Conservation (phyloP, 2,888 invertebrate species). For the Melanchra persicariae region DNA sequence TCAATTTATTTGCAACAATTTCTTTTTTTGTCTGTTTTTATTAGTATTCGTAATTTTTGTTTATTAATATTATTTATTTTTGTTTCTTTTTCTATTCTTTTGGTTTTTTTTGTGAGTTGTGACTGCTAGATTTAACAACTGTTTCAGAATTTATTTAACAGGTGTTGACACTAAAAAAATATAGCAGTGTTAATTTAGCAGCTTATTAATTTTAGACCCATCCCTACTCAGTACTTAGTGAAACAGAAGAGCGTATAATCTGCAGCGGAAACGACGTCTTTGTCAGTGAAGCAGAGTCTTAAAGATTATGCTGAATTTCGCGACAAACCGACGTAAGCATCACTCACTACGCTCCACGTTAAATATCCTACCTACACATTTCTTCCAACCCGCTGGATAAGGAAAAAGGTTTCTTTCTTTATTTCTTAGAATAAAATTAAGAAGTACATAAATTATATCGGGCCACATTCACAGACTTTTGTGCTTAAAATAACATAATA, state of each 20-base stretch:
- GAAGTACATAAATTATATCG: constrained; percentile 42
- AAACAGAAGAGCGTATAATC: constrained; percentile 68
- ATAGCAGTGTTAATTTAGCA: no score
- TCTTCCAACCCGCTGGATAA: constrained; percentile 31
- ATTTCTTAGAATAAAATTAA: constrained; percentile 41
- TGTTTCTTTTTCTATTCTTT: no score
- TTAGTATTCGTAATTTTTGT: no score
- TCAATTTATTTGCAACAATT: no score
- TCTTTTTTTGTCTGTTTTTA: no score
- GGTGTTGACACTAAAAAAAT: no score
- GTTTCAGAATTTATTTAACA: no score
- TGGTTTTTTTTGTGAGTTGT: no score
- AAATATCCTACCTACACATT: constrained; percentile 47
- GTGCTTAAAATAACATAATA: constrained; percentile 44
- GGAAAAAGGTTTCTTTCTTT: constrained; percentile 38
- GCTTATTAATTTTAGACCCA: no score
- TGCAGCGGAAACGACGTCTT: constrained; percentile 71
- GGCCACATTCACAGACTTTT: constrained; percentile 43
- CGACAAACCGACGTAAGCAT: constrained; percentile 67
- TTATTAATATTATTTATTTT: no score
- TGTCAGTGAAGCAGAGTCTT: constrained; percentile 70
- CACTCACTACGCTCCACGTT: constrained; percentile 51
- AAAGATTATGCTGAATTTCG: constrained; percentile 73
- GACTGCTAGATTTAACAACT: no score
- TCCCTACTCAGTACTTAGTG: constrained; percentile 55